A percentile compares a stretch with the other conserved stretches of the same genome.
Evolutionary conservation across 2,797 vertebrate species (phyloP).

Genomic region (Peromyscus eremicus): DNA sequence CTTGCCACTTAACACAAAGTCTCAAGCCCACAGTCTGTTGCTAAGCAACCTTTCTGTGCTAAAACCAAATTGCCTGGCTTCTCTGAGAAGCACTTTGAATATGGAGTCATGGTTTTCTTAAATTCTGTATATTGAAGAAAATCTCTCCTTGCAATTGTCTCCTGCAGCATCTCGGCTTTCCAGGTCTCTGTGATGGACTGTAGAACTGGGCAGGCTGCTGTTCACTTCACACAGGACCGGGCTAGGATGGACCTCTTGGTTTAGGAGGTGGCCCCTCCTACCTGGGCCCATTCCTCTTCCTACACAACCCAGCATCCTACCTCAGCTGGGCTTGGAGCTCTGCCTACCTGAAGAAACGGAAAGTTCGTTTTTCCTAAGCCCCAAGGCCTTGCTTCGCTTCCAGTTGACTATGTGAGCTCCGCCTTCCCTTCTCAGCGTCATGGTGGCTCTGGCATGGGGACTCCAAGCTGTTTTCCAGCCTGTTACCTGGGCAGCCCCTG

Average conservation of each 20-base stretch:
- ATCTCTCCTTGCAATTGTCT: background rate
- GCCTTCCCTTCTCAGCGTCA: background rate
- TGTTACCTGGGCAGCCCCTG: background rate
- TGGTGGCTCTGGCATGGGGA: background rate
- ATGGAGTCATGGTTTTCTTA: no score
- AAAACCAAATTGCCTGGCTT: background rate
- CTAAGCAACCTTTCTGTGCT: background rate
- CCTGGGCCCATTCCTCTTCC: background rate
- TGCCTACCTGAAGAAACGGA: background rate
- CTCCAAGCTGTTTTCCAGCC: no score
- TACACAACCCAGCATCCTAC: background rate
- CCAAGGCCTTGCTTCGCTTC: background rate
- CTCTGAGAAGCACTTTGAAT: slow-evolving; percentile 9
- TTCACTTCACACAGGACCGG: background rate
- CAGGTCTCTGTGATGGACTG: background rate
- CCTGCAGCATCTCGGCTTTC: background rate
- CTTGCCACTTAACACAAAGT: background rate
- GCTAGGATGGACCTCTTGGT: no score
- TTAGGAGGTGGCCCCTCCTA: background rate
- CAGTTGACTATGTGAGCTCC: background rate
- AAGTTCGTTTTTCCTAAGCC: background rate
- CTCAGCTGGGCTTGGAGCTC: background rate
- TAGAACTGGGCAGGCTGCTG: background rate
- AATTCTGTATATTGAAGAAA: background rate
- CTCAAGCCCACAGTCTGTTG: background rate